Base-by-base conservation (phyloP, 2,888 invertebrate genomes). In the Hedychridium roseum region DNA sequence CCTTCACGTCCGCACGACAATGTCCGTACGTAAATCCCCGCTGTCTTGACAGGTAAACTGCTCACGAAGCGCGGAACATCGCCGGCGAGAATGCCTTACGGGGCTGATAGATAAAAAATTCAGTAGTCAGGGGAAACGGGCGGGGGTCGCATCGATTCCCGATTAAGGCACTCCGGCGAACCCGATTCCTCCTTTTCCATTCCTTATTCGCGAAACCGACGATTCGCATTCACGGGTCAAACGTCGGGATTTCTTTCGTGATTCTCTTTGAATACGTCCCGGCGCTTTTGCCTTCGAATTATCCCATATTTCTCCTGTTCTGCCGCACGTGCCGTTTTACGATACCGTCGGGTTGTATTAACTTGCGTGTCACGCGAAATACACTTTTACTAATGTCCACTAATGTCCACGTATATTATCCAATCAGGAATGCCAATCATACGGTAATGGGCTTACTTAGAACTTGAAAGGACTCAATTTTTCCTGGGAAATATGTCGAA, bases 141-240 rank as follows among this genome's bases (percentile, higher is more conserved):
- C 3, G n/a, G 40, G 32, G 26, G 36, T 23, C 26, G 26, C 28
- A 51, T 63, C 57, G 60, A 57, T 63, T 54, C 43, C 41, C 52
- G 57, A 63, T 63, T 60, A 57, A 60, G 36, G 51, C 32, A 21
- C 26, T 36, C 11, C 16, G 40, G 20, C 38, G 18, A 9, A 14
- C 21, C 17, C 3, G 36, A 21, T 16, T 32, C 18, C 37, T 18
- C 18, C 30, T 17, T 43, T 30, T 20, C 37, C 23, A 27, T 34
- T 35, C 27, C 16, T 27, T 21, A 28, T 18, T 40, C 32, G 36
- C 21, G 36, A 12, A 14, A 23, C 12, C 21, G 26, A 15, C 40
- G 20, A 30, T 17, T 27, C 32, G 23, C 12, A 16, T 26, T 23
- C 32, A 7, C 28, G 11, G 7, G 5, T 23, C 18, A 14, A n/a